Base-by-base conservation (phyloP, 2,888 invertebrate species). In the Rutpela maculata region DNA sequence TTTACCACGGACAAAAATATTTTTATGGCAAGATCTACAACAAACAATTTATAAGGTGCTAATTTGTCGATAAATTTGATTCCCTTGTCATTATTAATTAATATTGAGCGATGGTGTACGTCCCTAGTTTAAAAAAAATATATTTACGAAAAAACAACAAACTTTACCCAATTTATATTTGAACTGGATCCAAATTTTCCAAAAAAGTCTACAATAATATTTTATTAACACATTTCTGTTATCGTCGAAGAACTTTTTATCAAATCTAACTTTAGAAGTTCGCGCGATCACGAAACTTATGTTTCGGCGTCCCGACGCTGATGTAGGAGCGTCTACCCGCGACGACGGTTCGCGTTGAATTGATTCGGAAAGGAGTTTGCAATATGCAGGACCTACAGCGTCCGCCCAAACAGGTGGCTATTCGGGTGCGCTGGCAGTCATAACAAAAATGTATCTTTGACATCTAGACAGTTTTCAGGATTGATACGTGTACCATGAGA, bases 391-490 rank as follows among this genome's bases (percentile, higher is more conserved):
- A 63, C 38, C 63, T 31, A 43, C 60, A 60, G 31, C 70, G 43
- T 18, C 62, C 72, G 62, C 63, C 72, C 72, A 72, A 72, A 72
- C 72, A 72, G 72, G 72, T 72, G 72, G 72, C 59, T 62, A 55
- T 31, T 22, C 17, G 31, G 19, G 59, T 55, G 72, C 55, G 17
- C 19, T 19, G 19, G 50, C 18, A 63, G 72, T 72, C 72, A 72
- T n/a, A 72, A 55, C 72, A 72, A 17, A 63, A 63, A 50, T 50
- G 55, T 63, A 62, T 55, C 55, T 55, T 26, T 55, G 15, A 12
- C 18, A 19, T 4, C 19, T 19, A 19, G 17, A 38, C 18, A n/a
- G 31, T 31, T 63, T n/a, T 63, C 17, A 35, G 17, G 12, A 18
- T 43, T 18, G 18, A 43, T 50, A n/a, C 2, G 50, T n/a, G n/a